Evolutionary conservation across 2,113 vertebrate species (phyloP).

Genomic region (Calypte anna): DNA sequence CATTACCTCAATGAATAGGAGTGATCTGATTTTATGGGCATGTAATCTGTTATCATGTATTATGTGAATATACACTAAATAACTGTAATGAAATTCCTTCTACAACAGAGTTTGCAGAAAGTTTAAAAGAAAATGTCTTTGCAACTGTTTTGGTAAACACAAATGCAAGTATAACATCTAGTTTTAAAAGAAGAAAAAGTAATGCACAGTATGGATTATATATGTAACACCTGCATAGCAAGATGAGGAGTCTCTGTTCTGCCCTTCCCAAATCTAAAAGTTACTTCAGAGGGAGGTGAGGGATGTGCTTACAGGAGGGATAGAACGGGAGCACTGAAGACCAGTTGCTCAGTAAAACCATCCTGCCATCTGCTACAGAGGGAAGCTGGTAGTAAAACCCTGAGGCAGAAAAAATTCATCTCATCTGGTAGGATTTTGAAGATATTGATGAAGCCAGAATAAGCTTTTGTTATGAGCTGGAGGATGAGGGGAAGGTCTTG

Average conservation of each 20-base stretch:
- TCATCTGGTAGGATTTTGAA: background rate
- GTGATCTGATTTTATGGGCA: background rate
- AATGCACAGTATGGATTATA: background rate
- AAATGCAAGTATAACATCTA: background rate
- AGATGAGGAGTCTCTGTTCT: background rate
- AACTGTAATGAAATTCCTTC: background rate
- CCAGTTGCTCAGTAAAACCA: background rate
- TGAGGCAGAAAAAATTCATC: background rate
- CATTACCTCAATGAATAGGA: background rate
- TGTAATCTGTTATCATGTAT: background rate
- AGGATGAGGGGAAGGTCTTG: background rate
- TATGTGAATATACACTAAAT: background rate
- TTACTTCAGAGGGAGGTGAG: background rate
- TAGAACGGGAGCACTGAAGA: background rate
- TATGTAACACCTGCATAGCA: background rate
- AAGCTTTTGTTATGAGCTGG: background rate
- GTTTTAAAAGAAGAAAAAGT: background rate
- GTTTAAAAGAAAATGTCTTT: background rate
- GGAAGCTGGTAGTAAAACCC: background rate
- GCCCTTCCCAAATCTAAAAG: background rate
- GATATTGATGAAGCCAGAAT: background rate
- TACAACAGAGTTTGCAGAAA: background rate
- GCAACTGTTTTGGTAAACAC: background rate
- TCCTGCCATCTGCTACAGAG: background rate
- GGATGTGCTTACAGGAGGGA: background rate